Conservation (phyloP, 2,113 vertebrate species). For the Genyomyrus donnyi region DNA sequence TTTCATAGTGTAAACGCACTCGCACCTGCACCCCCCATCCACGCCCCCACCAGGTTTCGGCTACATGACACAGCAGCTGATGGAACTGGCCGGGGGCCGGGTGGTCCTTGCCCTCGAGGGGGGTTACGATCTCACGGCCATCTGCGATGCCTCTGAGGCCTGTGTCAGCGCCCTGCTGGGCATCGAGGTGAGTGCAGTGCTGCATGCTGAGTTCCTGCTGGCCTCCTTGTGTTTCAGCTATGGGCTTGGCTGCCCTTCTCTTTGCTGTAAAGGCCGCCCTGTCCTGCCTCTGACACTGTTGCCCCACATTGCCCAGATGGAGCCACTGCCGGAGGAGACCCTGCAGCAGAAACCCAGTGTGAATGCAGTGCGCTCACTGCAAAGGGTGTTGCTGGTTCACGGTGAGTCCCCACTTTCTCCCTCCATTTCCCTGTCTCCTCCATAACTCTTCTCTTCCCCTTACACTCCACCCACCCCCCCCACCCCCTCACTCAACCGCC, state of each 20-base stretch:
- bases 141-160: conserved; percentile 84
- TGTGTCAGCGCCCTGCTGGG: conserved; percentile 82
- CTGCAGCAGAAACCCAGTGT: conserved; percentile 75
- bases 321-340: conserved; percentile 69
- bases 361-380: conserved; percentile 73
- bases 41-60: conserved; percentile 72
- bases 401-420: conserved; percentile 63
- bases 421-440: neutral
- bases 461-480: neutral
- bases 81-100: conserved; percentile 77
- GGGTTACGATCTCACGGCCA: conserved; percentile 80
- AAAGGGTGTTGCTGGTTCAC: conserved; percentile 74
- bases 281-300: neutral
- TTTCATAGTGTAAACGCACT: neutral
- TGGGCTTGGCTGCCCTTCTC: neutral
- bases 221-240: neutral
- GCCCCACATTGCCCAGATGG: conserved; percentile 56
- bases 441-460: neutral
- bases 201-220: neutral
- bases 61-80: conserved; percentile 86
- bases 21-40: neutral
- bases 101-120: conserved; percentile 81
- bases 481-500: neutral
- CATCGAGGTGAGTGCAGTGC: conserved; percentile 66
- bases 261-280: neutral